Base-by-base conservation (phyloP, 2,113 vertebrate species). In the Calcarius ornatus region DNA sequence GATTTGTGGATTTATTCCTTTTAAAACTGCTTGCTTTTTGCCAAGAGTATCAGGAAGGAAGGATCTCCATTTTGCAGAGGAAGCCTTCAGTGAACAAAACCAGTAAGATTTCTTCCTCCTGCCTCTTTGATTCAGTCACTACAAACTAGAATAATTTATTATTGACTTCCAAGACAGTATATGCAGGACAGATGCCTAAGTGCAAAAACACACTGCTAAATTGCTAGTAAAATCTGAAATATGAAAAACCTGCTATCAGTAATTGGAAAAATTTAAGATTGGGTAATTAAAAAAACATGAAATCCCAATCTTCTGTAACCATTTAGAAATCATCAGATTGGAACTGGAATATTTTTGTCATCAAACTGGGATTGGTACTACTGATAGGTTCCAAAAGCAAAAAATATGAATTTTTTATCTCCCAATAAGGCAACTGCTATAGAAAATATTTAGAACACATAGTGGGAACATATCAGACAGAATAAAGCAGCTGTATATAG, bases 401-500 rank as follows among this genome's bases (percentile, higher is more conserved):
- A 77, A 88, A 72, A 23, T 3, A 37, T 0, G 1, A 19, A 12
- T 0, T 18, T 27, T 81, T 43, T 90, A 35, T 43, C 45, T 76
- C 71, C 22, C 31, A 50, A 1, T 2, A 45, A 40, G 28, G 8
- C 8, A 61, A 69, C 3, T 15, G 5, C 37, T 45, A 54, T 0
- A 77, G 63, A 42, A 77, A 53, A 40, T 20, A 57, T 21, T 69
- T 28, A 37, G 17, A 69, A 50, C 0, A 6, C 9, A 22, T 4
- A 25, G 19, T 20, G 7, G 10, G 12, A 73, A 84, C 24, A 24
- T 1, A 81, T 18, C 24, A 79, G 37, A 31, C 8, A 61, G 38
- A 91, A 91, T 13, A 66, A 77, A 85, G 31, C 10, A 61, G 21
- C 6, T 82, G 9, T 15, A 47, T 4, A 12, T 21, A 8, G 64